Base-by-base conservation (phyloP, 2,888 invertebrate genomes). In the Dendrolimus houi region DNA sequence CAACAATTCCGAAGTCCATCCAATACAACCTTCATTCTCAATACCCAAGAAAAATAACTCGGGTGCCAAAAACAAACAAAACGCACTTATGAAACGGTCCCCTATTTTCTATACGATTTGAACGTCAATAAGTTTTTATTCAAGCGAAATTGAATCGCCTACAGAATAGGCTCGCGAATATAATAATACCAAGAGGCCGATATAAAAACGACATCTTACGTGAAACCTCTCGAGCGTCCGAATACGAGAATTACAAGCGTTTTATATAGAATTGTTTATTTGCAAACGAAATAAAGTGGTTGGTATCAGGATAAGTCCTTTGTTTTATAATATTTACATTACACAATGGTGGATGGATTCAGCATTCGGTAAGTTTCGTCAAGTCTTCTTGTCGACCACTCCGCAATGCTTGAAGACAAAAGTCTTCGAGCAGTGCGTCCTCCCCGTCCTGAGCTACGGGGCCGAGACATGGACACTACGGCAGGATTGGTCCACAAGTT, bases 121-220 rank as follows among this genome's bases (percentile, higher is more conserved):
- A 60, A 56, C 58, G 62, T 59, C 64, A 57, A 64, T 66, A 68
- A 69, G 60, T 69, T 68, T 71, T 69, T 72, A 65, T 69, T 66
- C 62, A 59, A 65, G 62, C 64, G 60, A 65, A 68, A 74, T 77
- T 69, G 71, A 72, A 77, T 72, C 63, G 64, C 54, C 57, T 58
- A 66, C 61, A 62, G 62, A 60, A 56, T 60, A 62, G 67, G 64
- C 61, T 63, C 60, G 59, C 13, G 52, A 13, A 47, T 47, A 47
- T 47, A 47, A 47, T 47, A 47, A 47, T 47, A 47, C 10, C 9
- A 47, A 47, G 47, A 10, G 47, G 47, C 47, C 47, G 47, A 47
- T 47, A 47, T 47, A 47, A 47, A 47, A 47, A 47, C 47, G 47
- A 47, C 47, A 47, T 47, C 47, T 47, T 47, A 47, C 47, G 47